These are phyloP conservation scores for Muricea muricata DNA, from an alignment of 92 coral and sea anemone genomes.

Conservation along the genomic window DNA sequence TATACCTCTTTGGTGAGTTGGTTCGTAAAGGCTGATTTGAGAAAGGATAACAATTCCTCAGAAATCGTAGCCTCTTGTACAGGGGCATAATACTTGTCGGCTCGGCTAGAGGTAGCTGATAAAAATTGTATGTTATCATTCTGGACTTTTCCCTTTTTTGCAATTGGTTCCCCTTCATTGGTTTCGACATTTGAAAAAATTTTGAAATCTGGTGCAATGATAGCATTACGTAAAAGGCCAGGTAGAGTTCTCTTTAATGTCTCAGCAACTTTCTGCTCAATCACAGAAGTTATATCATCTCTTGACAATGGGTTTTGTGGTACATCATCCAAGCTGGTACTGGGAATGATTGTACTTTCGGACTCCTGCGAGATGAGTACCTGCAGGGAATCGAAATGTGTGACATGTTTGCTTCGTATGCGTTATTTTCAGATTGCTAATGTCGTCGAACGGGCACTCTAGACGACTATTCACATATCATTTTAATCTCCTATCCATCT, in stretches of 20 bases:
- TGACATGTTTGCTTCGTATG: background rate
- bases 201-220: background rate
- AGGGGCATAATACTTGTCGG: constrained; percentile 63
- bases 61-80: constrained; percentile 16
- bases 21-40: constrained; percentile 27
- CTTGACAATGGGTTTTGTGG: constrained; percentile 9
- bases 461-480: constrained; percentile 2
- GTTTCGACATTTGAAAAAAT: too few relatives aligned
- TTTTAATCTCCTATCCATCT: background rate
- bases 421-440: background rate
- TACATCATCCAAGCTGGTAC: constrained; percentile 29
- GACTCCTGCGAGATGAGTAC: constrained; percentile 34
- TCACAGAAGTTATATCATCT: constrained; percentile 10
- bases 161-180: background rate
- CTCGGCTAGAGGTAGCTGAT: constrained; percentile 61
- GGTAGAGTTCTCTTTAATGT: constrained; percentile 16
- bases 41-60: constrained; percentile 37
- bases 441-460: constrained; percentile 10
- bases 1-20: constrained; percentile 29
- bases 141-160: background rate
- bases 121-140: constrained; percentile 29
- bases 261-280: constrained; percentile 16
- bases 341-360: background rate
- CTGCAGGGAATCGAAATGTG: constrained; percentile 1
- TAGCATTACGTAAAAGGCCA: constrained; percentile 2